These are phyloP conservation scores for Leptocoma aspasia DNA, from an alignment of 2,113 vertebrate genomes.

Conservation along the genomic window DNA sequence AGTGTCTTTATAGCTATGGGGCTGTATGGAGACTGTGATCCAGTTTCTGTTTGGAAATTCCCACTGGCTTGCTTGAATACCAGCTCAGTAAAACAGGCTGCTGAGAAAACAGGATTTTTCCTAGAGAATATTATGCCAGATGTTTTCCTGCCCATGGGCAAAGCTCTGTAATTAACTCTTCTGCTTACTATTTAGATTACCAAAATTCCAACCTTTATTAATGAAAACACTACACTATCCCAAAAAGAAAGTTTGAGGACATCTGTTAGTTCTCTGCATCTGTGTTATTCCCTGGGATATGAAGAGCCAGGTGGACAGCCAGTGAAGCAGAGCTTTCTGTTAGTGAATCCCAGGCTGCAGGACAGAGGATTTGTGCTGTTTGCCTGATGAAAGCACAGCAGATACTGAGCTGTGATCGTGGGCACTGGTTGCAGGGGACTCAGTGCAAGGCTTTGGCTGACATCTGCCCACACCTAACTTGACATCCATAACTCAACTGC, in stretches of 20 bases:
- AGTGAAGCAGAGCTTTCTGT: background rate
- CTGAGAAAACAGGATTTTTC: constrained; percentile 12
- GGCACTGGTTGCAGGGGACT: background rate
- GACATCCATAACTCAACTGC: background rate
- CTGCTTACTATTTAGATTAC: background rate
- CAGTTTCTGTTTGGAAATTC: background rate
- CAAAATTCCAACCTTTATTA: background rate
- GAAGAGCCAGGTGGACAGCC: background rate
- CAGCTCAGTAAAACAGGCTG: background rate
- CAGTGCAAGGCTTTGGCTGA: background rate
- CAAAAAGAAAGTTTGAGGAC: background rate
- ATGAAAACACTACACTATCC: background rate
- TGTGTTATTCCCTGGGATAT: background rate
- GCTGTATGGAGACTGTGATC: background rate
- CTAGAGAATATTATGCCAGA: background rate
- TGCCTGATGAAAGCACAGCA: background rate
- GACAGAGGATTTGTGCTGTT: background rate
- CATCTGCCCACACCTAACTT: background rate
- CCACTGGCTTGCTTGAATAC: background rate
- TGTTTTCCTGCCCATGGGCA: constrained; percentile 20
- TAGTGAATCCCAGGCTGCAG: background rate
- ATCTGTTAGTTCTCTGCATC: background rate
- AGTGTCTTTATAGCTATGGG: background rate
- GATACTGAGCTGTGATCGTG: background rate
- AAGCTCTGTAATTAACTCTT: constrained; percentile 1